Percentiles rank a stretch among this genome's conserved stretches.
Conservation (phyloP, 2,113 vertebrate species). For the Muntiacus muntjak region DNA sequence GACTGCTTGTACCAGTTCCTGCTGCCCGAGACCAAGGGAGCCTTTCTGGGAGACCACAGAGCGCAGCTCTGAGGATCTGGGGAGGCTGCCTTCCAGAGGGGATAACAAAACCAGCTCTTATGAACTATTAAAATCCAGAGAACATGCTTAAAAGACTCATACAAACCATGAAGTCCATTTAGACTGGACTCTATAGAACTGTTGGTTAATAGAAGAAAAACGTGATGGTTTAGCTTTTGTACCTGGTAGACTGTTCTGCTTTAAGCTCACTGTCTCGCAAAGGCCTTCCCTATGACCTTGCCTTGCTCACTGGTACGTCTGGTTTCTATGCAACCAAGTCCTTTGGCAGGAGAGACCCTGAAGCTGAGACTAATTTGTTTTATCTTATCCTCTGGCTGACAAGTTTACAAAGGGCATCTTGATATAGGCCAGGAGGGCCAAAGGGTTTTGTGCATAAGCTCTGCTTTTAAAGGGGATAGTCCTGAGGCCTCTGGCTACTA, state of each 20-base stretch:
- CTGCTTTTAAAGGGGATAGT: slow-evolving; percentile 42
- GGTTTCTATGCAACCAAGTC: slow-evolving; percentile 51
- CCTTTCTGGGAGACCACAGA: neutral
- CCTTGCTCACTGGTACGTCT: neutral
- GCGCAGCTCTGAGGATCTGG: neutral
- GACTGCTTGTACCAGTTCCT: fast-evolving
- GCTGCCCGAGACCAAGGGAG: fast-evolving
- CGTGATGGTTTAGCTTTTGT: neutral
- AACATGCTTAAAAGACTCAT: neutral
- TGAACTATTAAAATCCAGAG: neutral
- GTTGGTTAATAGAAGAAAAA: neutral
- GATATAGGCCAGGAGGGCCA: slow-evolving; percentile 65
- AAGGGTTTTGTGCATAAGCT: slow-evolving; percentile 57
- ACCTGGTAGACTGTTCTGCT: neutral
- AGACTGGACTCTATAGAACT: fast-evolving
- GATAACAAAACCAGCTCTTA: fast-evolving
- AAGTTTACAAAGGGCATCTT: slow-evolving; percentile 71
- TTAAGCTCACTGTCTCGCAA: neutral
- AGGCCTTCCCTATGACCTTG: slow-evolving; percentile 48
- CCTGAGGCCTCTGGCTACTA: slow-evolving; percentile 63
- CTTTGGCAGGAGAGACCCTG: neutral
- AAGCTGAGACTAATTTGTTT: slow-evolving; percentile 38
- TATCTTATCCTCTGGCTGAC: slow-evolving; percentile 48
- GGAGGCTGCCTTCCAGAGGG: no score
- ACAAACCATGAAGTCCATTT: fast-evolving